A percentile compares a stretch with the other conserved stretches of the same genome.
phyloP scores from a whole-genome alignment of 2,888 invertebrate species.

The Drosophila barbarae region DNA sequence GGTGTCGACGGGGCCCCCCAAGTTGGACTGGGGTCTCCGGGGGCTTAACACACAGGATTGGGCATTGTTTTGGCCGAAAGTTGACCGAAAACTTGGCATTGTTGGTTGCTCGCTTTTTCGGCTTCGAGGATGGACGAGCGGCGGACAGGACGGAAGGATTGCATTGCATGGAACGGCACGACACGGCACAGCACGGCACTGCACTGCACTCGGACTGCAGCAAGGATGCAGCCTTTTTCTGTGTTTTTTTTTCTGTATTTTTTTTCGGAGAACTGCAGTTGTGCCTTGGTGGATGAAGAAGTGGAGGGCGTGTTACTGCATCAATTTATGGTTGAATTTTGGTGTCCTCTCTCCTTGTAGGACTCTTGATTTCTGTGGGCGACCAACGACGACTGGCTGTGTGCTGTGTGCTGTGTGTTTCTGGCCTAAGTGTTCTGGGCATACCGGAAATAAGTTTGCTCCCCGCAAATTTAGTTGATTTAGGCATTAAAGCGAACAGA shows the following conservation, averaged over 20 bases:
- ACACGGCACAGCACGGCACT: constrained; percentile 10
- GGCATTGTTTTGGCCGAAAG: constrained; percentile 74
- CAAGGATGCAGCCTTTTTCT: constrained; percentile 21
- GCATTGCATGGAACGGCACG: constrained; percentile 18
- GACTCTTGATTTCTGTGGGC: constrained; percentile 39
- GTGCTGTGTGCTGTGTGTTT: constrained; percentile 18
- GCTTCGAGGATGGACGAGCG: constrained; percentile 28
- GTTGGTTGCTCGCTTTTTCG: constrained; percentile 71
- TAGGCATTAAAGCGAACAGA: constrained; percentile 71
- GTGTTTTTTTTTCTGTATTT: not conserved
- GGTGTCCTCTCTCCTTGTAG: constrained; percentile 54
- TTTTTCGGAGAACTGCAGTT: constrained; percentile 8
- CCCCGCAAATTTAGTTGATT: constrained; percentile 74
- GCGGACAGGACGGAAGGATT: constrained; percentile 27
- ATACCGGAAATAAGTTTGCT: constrained; percentile 74
- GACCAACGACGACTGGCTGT: constrained; percentile 8
- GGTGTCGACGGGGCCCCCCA: constrained; percentile 1
- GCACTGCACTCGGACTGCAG: constrained; percentile 39
- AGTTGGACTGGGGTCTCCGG: constrained; percentile 19
- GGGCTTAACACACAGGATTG: constrained; percentile 40
- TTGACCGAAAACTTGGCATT: constrained; percentile 76
- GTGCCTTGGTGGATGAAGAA: not conserved
- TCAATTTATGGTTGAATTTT: constrained; percentile 74
- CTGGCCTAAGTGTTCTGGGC: constrained; percentile 60
- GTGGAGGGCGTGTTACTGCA: constrained; percentile 62